Percentiles rank a stretch among this genome's conserved stretches.
These are phyloP conservation scores for Centropus unirufus DNA, from an alignment of 2,113 vertebrate species.

Conservation along the genomic window DNA sequence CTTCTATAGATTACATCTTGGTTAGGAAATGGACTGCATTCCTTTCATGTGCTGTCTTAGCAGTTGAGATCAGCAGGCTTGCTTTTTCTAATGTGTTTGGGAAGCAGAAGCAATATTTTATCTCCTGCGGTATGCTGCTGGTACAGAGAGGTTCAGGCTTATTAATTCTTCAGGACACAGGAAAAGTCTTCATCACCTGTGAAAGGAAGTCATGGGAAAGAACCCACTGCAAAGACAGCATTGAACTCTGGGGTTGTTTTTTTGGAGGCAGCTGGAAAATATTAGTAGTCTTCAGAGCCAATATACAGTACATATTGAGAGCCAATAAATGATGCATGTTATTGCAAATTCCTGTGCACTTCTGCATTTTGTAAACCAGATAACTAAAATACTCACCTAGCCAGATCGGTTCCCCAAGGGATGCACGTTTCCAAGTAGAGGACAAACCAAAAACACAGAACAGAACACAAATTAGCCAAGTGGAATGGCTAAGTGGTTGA, in stretches of 20 bases:
- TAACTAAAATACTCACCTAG: slow-evolving; percentile 64
- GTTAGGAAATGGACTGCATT: slow-evolving; percentile 70
- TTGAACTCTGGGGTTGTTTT: not conserved
- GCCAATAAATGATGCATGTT: slow-evolving; percentile 55
- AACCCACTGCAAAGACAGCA: slow-evolving; percentile 19
- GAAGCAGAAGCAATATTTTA: slow-evolving; percentile 61
- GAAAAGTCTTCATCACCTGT: slow-evolving; percentile 56
- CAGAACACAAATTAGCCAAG: not conserved
- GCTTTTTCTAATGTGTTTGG: slow-evolving; percentile 62
- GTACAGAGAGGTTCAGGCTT: slow-evolving; percentile 53
- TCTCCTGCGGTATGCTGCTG: slow-evolving; percentile 51
- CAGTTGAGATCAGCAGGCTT: slow-evolving; percentile 66
- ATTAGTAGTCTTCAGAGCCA: slow-evolving; percentile 58
- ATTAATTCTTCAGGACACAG: slow-evolving; percentile 59
- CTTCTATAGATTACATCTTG: slow-evolving; percentile 68
- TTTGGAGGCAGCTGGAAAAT: slow-evolving; percentile 58
- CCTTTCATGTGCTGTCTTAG: slow-evolving; percentile 68
- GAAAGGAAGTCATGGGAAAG: slow-evolving; percentile 43
- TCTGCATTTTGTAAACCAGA: slow-evolving; percentile 66
- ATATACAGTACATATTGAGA: slow-evolving; percentile 34
- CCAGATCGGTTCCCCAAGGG: slow-evolving; percentile 10
- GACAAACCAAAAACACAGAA: slow-evolving; percentile 35
- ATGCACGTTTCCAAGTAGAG: slow-evolving; percentile 14
- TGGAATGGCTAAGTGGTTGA: not conserved
- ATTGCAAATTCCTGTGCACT: slow-evolving; percentile 56